Base-by-base conservation (phyloP, 2,888 invertebrate species). In the Drosophila niveifrons region DNA sequence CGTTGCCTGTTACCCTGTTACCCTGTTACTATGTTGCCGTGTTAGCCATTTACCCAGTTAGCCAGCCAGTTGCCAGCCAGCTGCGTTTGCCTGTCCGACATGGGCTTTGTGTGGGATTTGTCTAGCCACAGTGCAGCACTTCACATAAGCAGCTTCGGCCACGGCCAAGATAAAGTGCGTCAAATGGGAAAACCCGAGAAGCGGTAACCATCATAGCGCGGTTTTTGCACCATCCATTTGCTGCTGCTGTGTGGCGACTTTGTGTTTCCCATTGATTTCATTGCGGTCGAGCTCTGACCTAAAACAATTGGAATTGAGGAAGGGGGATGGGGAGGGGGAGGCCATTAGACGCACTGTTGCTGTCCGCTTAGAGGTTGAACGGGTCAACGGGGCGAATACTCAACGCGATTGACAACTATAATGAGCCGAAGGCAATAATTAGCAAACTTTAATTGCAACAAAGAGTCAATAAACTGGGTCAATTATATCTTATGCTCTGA, bases 251-350 rank as follows among this genome's bases (percentile, higher is more conserved):
- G 39, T 36, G 44, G 23, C 23, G 23, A 29, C 59, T 47, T n/a
- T 48, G 39, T 43, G 44, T 44, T 59, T 66, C 47, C 48, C 57
- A 64, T 72, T 72, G 79, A 78, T 70, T 78, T 64, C 66, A 74
- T 82, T 89, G 85, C 73, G 88, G 88, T 69, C 71, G 75, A 78
- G 69, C 71, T 73, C 39, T 44, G 18, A 67, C 43, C 39, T 50
- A 11, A 58, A 51, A 67, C 23, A 23, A 6, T 23, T 23, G 23
- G 23, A 23, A 23, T 23, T 23, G 23, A 2, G 23, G 23, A 0
- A 34, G 51, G 34, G 52, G 59, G 31, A 52, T 53, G 6, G 23
- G 23, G 1, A 34, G 51, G 34, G 52, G 59, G 31, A 52, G 56
- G 63, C 64, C 69, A 68, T 83, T 81, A 80, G 64, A 51, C 50